phyloP scores from a whole-genome alignment of 2,113 vertebrate genomes.

The Rhynchopsitta pachyrhyncha region DNA sequence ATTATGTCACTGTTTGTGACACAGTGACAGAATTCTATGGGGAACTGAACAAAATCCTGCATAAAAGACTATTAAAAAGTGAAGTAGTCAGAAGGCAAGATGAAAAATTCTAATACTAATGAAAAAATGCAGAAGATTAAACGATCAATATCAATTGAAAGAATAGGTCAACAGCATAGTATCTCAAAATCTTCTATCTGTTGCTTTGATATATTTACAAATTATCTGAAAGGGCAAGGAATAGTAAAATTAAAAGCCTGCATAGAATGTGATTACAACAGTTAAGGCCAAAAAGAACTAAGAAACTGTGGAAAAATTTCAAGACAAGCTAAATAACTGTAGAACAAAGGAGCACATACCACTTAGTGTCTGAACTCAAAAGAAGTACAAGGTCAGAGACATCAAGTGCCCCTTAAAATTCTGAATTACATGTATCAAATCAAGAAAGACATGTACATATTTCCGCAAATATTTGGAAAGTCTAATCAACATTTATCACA shows the following conservation, averaged over 20 bases:
- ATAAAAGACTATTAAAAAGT: neutral
- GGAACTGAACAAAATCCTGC: neutral
- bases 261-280: neutral
- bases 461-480: neutral
- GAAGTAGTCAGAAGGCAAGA: neutral
- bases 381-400: neutral
- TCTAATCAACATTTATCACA: neutral
- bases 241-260: neutral
- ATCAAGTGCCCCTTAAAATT: neutral
- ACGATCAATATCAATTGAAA: neutral
- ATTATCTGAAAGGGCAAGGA: neutral
- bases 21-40: neutral
- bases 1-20: neutral
- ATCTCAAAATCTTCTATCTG: neutral
- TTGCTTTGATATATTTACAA: neutral
- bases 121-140: neutral
- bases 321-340: neutral
- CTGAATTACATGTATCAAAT: neutral
- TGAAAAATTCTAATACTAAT: neutral
- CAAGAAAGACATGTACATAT: accelerated
- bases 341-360: neutral
- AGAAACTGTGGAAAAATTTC: neutral
- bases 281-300: neutral
- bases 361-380: neutral
- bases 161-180: neutral